Evolutionary conservation across 1,140 invertebrate species (phyloP), one percentile per base, ranked within the genome.

Genomic region (Trachymyrmex septentrionalis): DNA sequence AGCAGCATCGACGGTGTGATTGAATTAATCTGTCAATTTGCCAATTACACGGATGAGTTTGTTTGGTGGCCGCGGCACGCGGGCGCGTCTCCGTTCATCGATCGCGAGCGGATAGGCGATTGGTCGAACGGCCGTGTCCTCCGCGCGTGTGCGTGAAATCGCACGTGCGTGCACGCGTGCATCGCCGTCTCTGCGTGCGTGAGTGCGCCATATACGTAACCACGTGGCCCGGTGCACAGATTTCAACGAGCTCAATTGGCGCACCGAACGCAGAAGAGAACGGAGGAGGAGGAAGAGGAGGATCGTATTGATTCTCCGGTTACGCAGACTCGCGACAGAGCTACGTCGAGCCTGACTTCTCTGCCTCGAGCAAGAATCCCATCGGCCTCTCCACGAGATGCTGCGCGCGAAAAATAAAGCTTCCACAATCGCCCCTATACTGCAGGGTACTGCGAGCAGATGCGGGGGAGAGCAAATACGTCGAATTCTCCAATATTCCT

Each of bases 211-310:
- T 21, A 30, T 91, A 91, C 92, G 92, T 93, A 94, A 94, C 92
- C 93, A 93, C 93, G 93, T 95, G 93, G 93, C 94, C 94, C 93
- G 93, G 92, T 92, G 94, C 93, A 95, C 92, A 92, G 94, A 95
- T 95, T 95, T 95, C 94, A 95, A 95, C 94, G 93, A 95, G 95
- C 94, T 95, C 94, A 95, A 95, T 95, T 95, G 94, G 90, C 90
- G 88, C 93, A 91, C 90, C 90, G 92, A 92, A 89, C 86, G 88
- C 86, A 67, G 84, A 91, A 21, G 77, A 63, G 87, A 80, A 90
- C 77, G 85, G 85, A 93, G 27, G 77, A 80, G 77, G 63, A 24
- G 12, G 63, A 80, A 48, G 48, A 44, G 88, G 78, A 91, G 86
- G 85, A 93, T 94, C 92, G 91, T 95, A 95, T 95, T 93, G 94